Percentiles rank a stretch among this genome's conserved stretches.
These are phyloP conservation scores for Onychomys leucogaster DNA, from an alignment of 2,797 vertebrate species.

Conservation along the genomic window DNA sequence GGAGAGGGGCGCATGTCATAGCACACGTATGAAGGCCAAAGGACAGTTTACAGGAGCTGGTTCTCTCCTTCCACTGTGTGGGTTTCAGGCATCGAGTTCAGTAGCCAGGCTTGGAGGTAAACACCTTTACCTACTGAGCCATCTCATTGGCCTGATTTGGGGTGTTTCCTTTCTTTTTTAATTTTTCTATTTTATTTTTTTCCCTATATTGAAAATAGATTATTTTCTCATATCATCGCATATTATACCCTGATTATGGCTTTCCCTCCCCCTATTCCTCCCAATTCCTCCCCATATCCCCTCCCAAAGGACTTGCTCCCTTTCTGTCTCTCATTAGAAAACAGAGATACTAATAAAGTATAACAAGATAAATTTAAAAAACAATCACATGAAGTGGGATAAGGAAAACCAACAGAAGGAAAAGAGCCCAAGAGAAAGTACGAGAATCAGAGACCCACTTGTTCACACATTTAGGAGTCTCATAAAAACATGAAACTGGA, in stretches of 20 bases:
- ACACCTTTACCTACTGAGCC: not conserved
- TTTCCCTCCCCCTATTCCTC: not conserved
- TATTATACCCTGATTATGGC: not conserved
- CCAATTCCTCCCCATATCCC: not conserved
- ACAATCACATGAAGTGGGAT: not conserved
- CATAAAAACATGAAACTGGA: not conserved
- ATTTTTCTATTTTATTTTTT: not conserved
- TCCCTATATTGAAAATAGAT: not conserved
- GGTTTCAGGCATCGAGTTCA: not conserved
- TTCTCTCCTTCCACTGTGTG: not conserved
- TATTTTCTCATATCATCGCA: not conserved
- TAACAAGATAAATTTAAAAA: not conserved
- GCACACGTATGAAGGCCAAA: too few relatives aligned
- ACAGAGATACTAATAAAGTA: not conserved
- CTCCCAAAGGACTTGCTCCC: too few relatives aligned
- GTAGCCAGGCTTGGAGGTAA: not conserved
- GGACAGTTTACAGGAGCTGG: not conserved
- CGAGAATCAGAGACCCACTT: not conserved
- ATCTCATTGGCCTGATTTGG: not conserved
- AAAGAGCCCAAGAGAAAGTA: not conserved
- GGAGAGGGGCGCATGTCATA: accelerated
- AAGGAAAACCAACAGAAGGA: not conserved
- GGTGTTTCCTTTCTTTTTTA: not conserved
- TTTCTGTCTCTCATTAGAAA: not conserved
- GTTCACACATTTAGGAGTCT: not conserved